Percentiles rank a stretch among this genome's conserved stretches.
Conservation (phyloP, 2,888 invertebrate genomes). For the Leptarthrus brevirostris region DNA sequence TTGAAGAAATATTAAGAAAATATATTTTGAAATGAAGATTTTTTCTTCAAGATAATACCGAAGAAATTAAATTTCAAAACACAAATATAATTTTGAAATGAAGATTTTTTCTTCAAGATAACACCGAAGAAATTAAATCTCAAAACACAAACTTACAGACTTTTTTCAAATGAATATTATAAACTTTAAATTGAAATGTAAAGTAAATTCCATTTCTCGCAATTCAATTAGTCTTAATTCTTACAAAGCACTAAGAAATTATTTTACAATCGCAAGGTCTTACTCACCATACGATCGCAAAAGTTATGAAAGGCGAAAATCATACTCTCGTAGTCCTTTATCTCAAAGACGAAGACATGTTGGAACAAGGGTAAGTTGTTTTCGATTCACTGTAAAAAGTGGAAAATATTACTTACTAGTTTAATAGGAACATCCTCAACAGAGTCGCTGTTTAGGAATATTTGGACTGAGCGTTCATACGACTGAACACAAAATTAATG, state of each 20-base stretch:
- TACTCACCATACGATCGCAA: slow-evolving; percentile 73
- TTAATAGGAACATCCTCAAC: slow-evolving; percentile 73
- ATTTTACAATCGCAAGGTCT: slow-evolving; percentile 61
- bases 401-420: slow-evolving; percentile 19
- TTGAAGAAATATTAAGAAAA: slow-evolving; percentile 24
- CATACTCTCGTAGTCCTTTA: too few relatives aligned
- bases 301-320: too few relatives aligned
- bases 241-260: slow-evolving; percentile 11
- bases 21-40: slow-evolving; percentile 34
- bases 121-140: slow-evolving; percentile 27
- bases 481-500: too few relatives aligned
- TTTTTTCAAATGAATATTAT: neutral
- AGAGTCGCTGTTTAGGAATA: too few relatives aligned
- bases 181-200: slow-evolving; percentile 17
- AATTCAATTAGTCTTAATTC: slow-evolving; percentile 1
- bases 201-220: slow-evolving; percentile 19
- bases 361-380: too few relatives aligned
- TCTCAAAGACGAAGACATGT: too few relatives aligned
- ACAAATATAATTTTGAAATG: slow-evolving; percentile 17
- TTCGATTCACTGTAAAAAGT: slow-evolving; percentile 9
- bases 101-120: slow-evolving; percentile 11
- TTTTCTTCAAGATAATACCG: slow-evolving; percentile 35
- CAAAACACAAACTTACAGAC: slow-evolving; percentile 18
- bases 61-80: slow-evolving; percentile 25
- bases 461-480: too few relatives aligned